Percentiles rank a stretch among this genome's conserved stretches.
Conservation (phyloP, 2,113 vertebrate genomes). For the Xiphorhynchus elegans region DNA sequence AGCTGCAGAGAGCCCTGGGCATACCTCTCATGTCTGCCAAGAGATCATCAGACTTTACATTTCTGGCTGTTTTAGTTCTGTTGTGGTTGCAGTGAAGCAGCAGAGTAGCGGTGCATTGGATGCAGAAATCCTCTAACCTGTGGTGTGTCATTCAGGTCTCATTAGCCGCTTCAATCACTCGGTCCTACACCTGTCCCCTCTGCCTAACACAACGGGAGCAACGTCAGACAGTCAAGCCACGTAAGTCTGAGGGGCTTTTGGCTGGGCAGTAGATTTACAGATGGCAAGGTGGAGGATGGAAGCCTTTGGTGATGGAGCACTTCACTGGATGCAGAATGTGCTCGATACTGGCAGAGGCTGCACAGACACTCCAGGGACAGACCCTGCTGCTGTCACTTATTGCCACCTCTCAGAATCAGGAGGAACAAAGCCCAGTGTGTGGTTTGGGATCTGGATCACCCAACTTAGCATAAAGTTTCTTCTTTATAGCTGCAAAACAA, state of each 20-base stretch:
- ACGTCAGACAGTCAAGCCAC: background rate
- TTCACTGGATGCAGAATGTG: background rate
- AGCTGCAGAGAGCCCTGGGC: background rate
- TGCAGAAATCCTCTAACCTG: background rate
- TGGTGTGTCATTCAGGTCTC: conserved; percentile 58
- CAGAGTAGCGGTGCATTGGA: background rate
- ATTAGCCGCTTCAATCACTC: conserved; percentile 67
- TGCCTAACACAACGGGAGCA: rapidly evolving
- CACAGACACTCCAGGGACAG: background rate
- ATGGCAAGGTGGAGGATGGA: background rate
- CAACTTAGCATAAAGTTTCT: background rate
- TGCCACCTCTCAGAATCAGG: background rate
- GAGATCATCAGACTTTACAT: background rate
- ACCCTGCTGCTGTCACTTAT: background rate
- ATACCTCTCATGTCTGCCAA: background rate
- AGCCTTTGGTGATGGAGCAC: background rate
- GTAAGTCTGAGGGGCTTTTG: conserved; percentile 58
- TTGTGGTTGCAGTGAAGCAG: background rate
- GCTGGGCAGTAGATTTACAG: background rate
- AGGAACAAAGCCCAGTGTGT: background rate
- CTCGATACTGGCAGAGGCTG: background rate
- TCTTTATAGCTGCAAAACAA: background rate
- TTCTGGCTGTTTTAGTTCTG: background rate
- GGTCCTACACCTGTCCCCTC: background rate
- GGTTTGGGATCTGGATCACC: background rate